phyloP scores from a whole-genome alignment of 1,140 invertebrate species.

The Brachionus rotundiformis region DNA sequence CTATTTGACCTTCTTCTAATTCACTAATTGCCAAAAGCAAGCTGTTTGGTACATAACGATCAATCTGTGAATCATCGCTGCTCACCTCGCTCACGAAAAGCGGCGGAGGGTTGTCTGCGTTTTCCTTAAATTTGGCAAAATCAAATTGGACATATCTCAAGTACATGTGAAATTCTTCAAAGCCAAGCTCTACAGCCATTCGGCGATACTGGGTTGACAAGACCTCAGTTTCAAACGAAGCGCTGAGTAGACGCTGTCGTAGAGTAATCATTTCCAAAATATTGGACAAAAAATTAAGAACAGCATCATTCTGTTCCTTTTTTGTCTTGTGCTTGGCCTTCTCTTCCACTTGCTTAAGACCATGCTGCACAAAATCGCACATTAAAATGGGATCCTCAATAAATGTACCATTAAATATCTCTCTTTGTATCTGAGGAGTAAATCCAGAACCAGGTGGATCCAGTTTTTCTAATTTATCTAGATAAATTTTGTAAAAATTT shows the following conservation, averaged over 20 bases:
- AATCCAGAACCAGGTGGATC: conserved; percentile 56
- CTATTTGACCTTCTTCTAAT: conserved; percentile 62
- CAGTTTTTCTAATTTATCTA: conserved; percentile 59
- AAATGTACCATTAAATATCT: conserved; percentile 60
- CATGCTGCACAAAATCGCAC: conserved; percentile 57
- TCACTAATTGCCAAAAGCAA: conserved; percentile 61
- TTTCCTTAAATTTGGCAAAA: conserved; percentile 59
- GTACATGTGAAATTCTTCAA: conserved; percentile 62
- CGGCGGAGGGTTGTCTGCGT: conserved; percentile 59
- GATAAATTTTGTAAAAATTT: conserved; percentile 58
- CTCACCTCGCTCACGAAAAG: conserved; percentile 59
- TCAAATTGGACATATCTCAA: conserved; percentile 63
- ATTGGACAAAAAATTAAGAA: background rate
- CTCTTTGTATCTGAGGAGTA: conserved; percentile 60
- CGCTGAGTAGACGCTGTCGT: conserved; percentile 59
- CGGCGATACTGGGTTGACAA: conserved; percentile 60
- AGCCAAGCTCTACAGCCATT: conserved; percentile 59
- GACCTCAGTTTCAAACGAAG: conserved; percentile 60
- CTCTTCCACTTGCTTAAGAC: conserved; percentile 46
- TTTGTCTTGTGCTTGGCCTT: conserved; percentile 4
- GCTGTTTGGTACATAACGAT: conserved; percentile 55
- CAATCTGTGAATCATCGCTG: conserved; percentile 60
- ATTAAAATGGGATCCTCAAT: conserved; percentile 61
- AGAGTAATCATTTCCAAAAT: conserved; percentile 55
- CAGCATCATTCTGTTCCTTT: conserved; percentile 28